A percentile compares a stretch with the other conserved stretches of the same genome.
Conservation (phyloP, 2,113 vertebrate species). For the Anhinga anhinga region DNA sequence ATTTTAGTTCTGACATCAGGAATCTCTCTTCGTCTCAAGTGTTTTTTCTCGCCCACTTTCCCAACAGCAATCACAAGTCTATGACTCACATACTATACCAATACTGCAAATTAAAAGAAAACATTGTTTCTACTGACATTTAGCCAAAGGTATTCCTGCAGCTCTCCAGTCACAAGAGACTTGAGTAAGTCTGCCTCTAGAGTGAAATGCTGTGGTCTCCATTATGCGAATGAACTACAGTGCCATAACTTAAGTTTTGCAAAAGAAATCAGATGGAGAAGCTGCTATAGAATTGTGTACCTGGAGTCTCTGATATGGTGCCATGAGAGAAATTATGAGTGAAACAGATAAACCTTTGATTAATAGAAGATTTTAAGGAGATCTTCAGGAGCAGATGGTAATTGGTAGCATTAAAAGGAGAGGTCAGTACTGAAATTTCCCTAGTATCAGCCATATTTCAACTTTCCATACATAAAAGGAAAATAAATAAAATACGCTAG, state of each 20-base stretch:
- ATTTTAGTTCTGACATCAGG: constrained; percentile 5
- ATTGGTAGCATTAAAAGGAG: background rate
- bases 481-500: background rate
- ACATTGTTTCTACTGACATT: background rate
- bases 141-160: constrained; percentile 16
- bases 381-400: background rate
- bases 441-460: background rate
- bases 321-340: background rate
- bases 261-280: background rate
- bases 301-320: background rate
- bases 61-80: constrained; percentile 14
- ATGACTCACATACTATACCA: constrained; percentile 6
- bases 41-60: background rate
- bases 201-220: background rate
- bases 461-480: background rate
- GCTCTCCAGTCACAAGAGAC: constrained; percentile 21
- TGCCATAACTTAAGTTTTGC: background rate
- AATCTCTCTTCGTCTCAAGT: background rate
- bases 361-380: background rate
- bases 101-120: background rate
- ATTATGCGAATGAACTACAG: background rate
- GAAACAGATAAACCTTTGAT: background rate
- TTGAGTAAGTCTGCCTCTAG: background rate
- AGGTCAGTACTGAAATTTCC: background rate
- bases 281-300: fast-evolving